phyloP scores from a whole-genome alignment of 2,113 vertebrate genomes.

The Atrichornis clamosus region DNA sequence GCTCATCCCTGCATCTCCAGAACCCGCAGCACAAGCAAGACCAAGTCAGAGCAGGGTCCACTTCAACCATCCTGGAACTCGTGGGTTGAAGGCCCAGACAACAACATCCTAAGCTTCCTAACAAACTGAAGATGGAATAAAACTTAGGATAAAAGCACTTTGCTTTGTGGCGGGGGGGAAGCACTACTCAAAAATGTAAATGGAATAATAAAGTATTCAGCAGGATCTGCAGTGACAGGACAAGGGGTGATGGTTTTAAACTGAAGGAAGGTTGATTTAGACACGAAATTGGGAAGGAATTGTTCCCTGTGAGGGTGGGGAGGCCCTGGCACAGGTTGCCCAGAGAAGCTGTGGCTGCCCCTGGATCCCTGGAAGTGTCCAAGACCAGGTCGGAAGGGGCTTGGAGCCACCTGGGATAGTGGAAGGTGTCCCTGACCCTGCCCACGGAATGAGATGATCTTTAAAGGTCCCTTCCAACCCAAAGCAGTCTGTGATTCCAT shows the following conservation, averaged over 20 bases:
- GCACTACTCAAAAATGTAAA: background rate
- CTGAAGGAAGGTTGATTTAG: background rate
- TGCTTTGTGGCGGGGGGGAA: background rate
- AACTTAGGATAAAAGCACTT: background rate
- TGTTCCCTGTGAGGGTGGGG: rapidly evolving
- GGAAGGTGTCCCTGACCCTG: background rate
- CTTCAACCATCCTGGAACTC: background rate
- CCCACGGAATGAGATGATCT: too few species aligned
- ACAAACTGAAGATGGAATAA: background rate
- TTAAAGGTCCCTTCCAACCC: background rate
- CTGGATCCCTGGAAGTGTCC: background rate
- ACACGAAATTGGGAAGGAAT: background rate
- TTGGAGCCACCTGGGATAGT: background rate
- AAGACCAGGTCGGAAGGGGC: rapidly evolving
- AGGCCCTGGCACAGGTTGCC: background rate
- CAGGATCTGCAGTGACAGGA: background rate
- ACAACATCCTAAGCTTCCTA: background rate
- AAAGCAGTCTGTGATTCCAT: background rate
- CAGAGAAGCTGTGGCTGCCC: background rate
- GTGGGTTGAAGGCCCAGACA: background rate
- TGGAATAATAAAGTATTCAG: background rate
- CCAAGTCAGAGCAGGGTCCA: background rate
- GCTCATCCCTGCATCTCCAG: background rate
- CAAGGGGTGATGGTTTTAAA: background rate
- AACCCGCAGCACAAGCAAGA: rapidly evolving